phyloP scores from a whole-genome alignment of 2,888 invertebrate species.

The Aelia acuminata region DNA sequence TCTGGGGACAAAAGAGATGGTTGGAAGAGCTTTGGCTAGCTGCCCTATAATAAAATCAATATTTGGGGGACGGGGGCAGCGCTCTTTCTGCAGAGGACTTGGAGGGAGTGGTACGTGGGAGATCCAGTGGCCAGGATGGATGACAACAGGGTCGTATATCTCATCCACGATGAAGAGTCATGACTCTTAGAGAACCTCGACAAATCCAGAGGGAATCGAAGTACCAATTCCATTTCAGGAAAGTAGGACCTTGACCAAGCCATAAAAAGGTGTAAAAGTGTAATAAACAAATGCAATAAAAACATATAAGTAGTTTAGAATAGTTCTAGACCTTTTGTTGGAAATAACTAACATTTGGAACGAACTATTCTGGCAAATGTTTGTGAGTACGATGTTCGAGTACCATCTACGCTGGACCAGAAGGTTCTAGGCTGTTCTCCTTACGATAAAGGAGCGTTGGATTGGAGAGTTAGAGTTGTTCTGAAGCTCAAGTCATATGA shows the following conservation, averaged over 20 bases:
- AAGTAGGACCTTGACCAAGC: neutral
- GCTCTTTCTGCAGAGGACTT: constrained; percentile 29
- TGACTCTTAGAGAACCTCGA: neutral
- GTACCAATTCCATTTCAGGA: neutral
- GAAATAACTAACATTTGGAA: too few relatives aligned
- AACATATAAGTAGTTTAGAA: too few relatives aligned
- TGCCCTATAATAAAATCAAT: constrained; percentile 60
- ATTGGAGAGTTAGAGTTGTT: too few relatives aligned
- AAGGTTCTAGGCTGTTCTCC: too few relatives aligned
- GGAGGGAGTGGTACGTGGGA: neutral
- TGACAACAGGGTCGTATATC: neutral
- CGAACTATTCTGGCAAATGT: too few relatives aligned
- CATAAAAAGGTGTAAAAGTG: neutral
- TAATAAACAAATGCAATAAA: too few relatives aligned
- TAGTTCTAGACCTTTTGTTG: too few relatives aligned
- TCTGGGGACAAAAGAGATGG: constrained; percentile 27
- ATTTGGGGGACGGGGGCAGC: constrained; percentile 33
- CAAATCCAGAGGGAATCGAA: neutral
- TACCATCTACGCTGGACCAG: too few relatives aligned
- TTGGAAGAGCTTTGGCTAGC: constrained; percentile 53
- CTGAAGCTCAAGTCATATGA: too few relatives aligned
- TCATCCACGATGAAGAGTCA: neutral
- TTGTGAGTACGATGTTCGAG: too few relatives aligned
- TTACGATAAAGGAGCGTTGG: too few relatives aligned
- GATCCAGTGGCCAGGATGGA: neutral